phyloP scores from a whole-genome alignment of 1,140 invertebrate species.

The Cotesia glomerata region DNA sequence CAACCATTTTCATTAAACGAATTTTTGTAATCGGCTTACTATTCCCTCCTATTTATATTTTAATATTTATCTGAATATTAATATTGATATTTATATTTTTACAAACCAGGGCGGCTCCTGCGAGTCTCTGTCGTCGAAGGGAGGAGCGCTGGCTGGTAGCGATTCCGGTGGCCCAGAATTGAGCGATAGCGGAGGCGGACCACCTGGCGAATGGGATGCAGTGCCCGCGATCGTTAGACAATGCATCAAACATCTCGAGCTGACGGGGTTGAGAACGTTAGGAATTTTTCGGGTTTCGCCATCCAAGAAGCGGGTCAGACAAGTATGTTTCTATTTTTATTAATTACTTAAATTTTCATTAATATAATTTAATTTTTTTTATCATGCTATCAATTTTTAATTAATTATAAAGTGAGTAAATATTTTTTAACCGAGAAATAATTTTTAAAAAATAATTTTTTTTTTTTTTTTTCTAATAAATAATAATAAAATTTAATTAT shows the following conservation, averaged over 20 bases:
- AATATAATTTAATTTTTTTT: background rate
- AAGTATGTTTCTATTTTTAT: slow-evolving; percentile 66
- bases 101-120: slow-evolving; percentile 70
- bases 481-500: background rate
- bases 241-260: slow-evolving; percentile 82
- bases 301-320: slow-evolving; percentile 88
- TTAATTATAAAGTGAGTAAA: too few relatives aligned
- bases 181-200: slow-evolving; percentile 48
- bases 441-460: slow-evolving; percentile 1
- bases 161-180: slow-evolving; percentile 67
- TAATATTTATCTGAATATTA: background rate
- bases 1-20: slow-evolving; percentile 47
- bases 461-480: slow-evolving; percentile 5
- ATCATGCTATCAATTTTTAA: background rate
- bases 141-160: slow-evolving; percentile 64
- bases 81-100: slow-evolving; percentile 36
- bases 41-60: background rate
- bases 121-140: slow-evolving; percentile 70
- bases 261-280: slow-evolving; percentile 79
- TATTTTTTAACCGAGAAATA: background rate
- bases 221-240: slow-evolving; percentile 77
- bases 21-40: too few relatives aligned
- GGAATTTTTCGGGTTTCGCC: slow-evolving; percentile 90
- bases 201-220: slow-evolving; percentile 58
- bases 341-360: background rate